Evolutionary conservation across 2,113 vertebrate genomes (phyloP), one percentile per base, ranked within the genome.

Genomic region (Tetraodon nigroviridis): DNA sequence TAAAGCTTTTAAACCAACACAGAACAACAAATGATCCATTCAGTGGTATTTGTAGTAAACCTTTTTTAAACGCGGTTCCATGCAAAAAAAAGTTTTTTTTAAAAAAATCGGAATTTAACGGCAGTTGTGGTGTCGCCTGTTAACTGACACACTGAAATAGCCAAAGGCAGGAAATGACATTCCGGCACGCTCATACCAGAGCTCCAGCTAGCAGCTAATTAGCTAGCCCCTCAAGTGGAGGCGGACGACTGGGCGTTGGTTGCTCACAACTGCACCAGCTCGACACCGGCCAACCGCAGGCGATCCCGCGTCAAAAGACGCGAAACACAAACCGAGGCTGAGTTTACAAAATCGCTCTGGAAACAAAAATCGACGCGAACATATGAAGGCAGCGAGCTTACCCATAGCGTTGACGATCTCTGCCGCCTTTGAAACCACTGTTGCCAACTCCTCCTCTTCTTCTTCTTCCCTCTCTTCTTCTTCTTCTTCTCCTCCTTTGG

Each of bases 401-500:
- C 91, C 91, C 91, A 92, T 92, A 74, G 69, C 86, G 80, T 84
- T 79, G 83, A 82, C 78, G 81, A 81, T 88, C 87, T 82, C 80
- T 75, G 82, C 88, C 83, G 86, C 86, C 80, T 83, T 83, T 61
- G 52, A 84, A 81, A 75, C 78, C 76, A 77, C 89, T 88, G 32
- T 37, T 37, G 32, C 32, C 32, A 37, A 37, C 32, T 37, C 32
- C 24, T 27, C 4, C 7, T 27, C 4, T 27, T 27, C 24, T 27
- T 27, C 24, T 27, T 27, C 24, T 27, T 5, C 24, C 7, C 24
- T n/a, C n/a, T n/a, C 4, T 27, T 27, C 4, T 27, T 27, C 24
- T 27, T 27, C 24, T 27, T 27, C 24, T 27, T 5, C 24, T 27
- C 24, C 24, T 27, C 7, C 24, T 27, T 27, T 27, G 24, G 24